Conservation (phyloP, 2,113 vertebrate genomes). For the Cephalopholis sonnerati region DNA sequence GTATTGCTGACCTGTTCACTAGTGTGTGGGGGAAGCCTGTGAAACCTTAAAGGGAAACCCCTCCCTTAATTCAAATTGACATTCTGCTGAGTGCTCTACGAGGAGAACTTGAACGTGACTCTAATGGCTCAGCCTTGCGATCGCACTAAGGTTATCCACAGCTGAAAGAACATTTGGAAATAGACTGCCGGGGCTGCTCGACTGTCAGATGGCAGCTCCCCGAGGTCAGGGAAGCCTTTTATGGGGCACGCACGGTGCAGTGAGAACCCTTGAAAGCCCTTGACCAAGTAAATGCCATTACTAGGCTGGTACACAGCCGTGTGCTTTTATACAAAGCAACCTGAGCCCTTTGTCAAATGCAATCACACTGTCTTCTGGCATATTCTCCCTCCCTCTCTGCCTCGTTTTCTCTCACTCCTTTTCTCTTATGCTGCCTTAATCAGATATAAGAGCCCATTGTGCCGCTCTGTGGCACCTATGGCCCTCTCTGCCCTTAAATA, state of each 20-base stretch:
- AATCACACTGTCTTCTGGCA: conserved; percentile 38
- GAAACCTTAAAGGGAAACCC: conserved; percentile 72
- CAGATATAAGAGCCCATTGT: conserved; percentile 45
- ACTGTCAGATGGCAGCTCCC: conserved; percentile 60
- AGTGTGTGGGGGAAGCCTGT: conserved; percentile 61
- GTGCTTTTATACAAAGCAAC: conserved; percentile 54
- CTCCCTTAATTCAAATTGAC: conserved; percentile 66
- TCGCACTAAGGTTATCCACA: conserved; percentile 41
- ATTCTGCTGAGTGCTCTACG: conserved; percentile 64
- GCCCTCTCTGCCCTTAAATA: conserved; percentile 53
- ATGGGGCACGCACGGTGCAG: conserved; percentile 24
- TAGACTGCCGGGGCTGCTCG: conserved; percentile 44
- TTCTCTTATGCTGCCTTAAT: conserved; percentile 33
- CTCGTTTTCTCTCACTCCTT: conserved; percentile 16
- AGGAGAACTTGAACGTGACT: conserved; percentile 62
- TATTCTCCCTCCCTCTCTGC: neutral
- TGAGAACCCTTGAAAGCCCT: conserved; percentile 68
- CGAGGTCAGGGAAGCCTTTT: conserved; percentile 77
- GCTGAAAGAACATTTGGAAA: conserved; percentile 65
- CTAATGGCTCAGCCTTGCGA: conserved; percentile 45
- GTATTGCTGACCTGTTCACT: conserved; percentile 68
- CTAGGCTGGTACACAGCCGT: conserved; percentile 29
- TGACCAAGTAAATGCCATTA: conserved; percentile 69
- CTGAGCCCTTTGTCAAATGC: conserved; percentile 59
- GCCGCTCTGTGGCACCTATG: conserved; percentile 41